Evolutionary conservation across 2,888 invertebrate species (phyloP).

Genomic region (Drosophila kambysellisi): DNA sequence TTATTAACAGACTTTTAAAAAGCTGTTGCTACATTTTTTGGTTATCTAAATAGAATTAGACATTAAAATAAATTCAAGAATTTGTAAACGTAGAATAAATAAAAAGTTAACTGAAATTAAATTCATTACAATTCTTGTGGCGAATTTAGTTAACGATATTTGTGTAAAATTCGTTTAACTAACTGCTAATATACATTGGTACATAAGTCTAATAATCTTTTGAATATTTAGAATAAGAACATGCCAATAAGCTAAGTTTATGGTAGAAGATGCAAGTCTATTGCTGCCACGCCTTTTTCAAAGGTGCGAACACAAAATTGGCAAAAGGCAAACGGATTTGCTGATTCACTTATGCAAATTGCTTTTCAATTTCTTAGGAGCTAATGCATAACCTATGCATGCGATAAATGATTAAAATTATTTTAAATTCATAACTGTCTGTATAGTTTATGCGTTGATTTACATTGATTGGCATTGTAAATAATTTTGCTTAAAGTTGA

Average conservation of each 20-base stretch:
- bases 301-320: constrained; percentile 66
- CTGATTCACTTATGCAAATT: constrained; percentile 6
- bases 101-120: constrained; percentile 11
- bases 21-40: constrained; percentile 18
- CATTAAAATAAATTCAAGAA: constrained; percentile 3
- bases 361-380: constrained; percentile 19
- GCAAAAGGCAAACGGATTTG: constrained; percentile 36
- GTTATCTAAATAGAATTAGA: constrained; percentile 10
- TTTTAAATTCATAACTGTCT: constrained; percentile 3
- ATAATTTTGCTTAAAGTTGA: constrained; percentile 16
- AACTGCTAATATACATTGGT: constrained; percentile 30
- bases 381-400: constrained; percentile 25
- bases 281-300: constrained; percentile 52
- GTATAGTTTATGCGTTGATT: constrained; percentile 6
- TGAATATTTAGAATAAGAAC: constrained; percentile 24
- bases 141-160: constrained; percentile 9
- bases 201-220: constrained; percentile 19
- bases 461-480: constrained; percentile 32
- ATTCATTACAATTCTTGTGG: constrained; percentile 6
- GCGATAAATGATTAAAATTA: constrained; percentile 15
- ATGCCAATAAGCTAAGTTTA: constrained; percentile 37
- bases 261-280: constrained; percentile 21
- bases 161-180: constrained; percentile 41
- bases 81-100: constrained; percentile 5
- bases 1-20: constrained; percentile 29